phyloP scores from a whole-genome alignment of 1,140 invertebrate genomes.

The Megalopta genalis region DNA sequence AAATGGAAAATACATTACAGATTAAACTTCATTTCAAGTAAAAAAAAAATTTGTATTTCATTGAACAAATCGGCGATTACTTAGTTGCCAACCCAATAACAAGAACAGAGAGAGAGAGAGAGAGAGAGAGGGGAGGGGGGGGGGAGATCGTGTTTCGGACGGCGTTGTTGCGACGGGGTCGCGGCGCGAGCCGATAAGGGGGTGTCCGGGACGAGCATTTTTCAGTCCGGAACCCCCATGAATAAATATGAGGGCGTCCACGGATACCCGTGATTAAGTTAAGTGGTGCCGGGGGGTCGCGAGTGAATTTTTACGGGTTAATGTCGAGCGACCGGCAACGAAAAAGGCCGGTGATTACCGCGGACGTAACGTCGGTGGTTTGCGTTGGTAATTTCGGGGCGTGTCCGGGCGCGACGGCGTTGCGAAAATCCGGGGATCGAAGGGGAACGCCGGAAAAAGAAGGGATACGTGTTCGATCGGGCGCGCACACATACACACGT shows the following conservation, averaged over 20 bases:
- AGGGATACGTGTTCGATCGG: too few relatives aligned
- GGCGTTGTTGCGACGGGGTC: neutral
- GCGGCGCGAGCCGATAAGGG: neutral
- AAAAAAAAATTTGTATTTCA: too few relatives aligned
- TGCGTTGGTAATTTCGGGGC: slow-evolving; percentile 29
- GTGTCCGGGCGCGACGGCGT: neutral
- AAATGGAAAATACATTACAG: too few relatives aligned
- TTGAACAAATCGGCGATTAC: too few relatives aligned
- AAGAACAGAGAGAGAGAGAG: too few relatives aligned
- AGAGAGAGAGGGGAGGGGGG: neutral
- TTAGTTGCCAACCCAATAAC: too few relatives aligned
- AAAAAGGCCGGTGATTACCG: slow-evolving; percentile 12
- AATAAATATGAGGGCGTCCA: slow-evolving; percentile 36
- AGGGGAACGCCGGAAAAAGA: neutral
- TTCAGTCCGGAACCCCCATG: slow-evolving; percentile 5
- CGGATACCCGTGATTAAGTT: slow-evolving; percentile 35
- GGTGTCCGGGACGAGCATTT: slow-evolving; percentile 12
- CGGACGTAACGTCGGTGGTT: slow-evolving; percentile 17
- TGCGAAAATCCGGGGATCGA: neutral
- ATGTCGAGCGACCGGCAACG: slow-evolving; percentile 16
- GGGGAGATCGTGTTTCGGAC: slow-evolving; percentile 4
- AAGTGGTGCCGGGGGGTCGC: slow-evolving; percentile 29
- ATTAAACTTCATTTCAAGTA: too few relatives aligned
- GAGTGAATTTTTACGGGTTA: slow-evolving; percentile 43
- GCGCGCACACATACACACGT: too few relatives aligned